A percentile compares a stretch with the other conserved stretches of the same genome.
These are phyloP conservation scores for Helicorthomorpha holstii DNA, from an alignment of 1,140 invertebrate species.

Conservation along the genomic window DNA sequence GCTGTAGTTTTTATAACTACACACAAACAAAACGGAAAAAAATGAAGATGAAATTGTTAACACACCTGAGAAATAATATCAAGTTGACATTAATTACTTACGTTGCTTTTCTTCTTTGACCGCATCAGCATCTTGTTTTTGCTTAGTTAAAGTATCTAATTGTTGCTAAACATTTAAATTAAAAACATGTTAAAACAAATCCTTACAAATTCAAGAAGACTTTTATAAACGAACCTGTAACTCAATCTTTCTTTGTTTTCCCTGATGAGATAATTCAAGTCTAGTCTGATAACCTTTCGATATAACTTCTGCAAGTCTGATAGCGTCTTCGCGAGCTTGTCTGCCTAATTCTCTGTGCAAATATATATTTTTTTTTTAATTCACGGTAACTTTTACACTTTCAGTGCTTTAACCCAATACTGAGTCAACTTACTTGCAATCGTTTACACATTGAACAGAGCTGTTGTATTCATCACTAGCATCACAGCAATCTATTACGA, in stretches of 20 bases:
- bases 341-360: conserved; percentile 63
- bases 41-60: no score
- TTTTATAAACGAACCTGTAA: background rate
- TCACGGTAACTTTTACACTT: conserved; percentile 20
- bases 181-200: conserved; percentile 1
- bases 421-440: conserved; percentile 25
- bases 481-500: conserved; percentile 78
- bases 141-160: conserved; percentile 46
- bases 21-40: no score
- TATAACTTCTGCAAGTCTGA: conserved; percentile 48
- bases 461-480: conserved; percentile 73
- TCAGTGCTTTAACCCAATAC: background rate
- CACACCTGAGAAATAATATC: no score
- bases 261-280: conserved; percentile 53
- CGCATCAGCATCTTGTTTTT: conserved; percentile 49
- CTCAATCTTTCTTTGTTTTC: conserved; percentile 29
- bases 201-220: conserved; percentile 4
- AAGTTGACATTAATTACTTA: background rate
- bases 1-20: conserved; percentile 43
- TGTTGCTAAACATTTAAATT: conserved; percentile 31
- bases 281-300: conserved; percentile 60
- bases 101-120: conserved; percentile 30
- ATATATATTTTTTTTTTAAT: no score
- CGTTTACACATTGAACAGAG: conserved; percentile 45
- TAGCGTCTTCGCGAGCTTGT: conserved; percentile 54